Percentiles rank a stretch among this genome's conserved stretches.
phyloP scores from a whole-genome alignment of 2,113 vertebrate species.

The Puffinus mauretanicus region DNA sequence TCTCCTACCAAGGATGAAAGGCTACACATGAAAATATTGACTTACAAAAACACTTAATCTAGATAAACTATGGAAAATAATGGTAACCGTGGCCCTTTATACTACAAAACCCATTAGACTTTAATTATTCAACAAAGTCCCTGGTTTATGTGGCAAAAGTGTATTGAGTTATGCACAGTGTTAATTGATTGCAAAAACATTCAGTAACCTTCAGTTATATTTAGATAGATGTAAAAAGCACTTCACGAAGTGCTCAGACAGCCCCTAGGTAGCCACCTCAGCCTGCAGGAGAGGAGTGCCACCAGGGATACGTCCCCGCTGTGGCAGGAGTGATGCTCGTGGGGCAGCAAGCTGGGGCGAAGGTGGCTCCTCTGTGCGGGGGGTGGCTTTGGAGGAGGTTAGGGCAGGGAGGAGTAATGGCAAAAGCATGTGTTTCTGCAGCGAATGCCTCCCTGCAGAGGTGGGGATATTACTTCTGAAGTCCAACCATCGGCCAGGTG shows the following conservation, averaged over 20 bases:
- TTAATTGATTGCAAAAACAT: neutral
- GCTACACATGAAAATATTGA: neutral
- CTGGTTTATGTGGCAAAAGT: neutral
- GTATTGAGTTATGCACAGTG: constrained; percentile 2
- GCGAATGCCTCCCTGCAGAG: neutral
- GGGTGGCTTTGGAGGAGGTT: neutral
- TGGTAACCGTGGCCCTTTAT: neutral
- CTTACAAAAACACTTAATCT: neutral
- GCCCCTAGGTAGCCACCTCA: neutral
- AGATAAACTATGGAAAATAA: neutral
- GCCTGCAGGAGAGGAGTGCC: neutral
- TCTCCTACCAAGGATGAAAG: neutral
- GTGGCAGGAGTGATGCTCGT: neutral
- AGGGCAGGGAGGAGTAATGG: neutral
- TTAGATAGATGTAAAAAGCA: neutral
- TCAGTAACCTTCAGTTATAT: neutral
- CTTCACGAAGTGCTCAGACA: neutral
- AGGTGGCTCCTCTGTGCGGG: neutral
- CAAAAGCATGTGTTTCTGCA: neutral
- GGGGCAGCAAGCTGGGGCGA: neutral
- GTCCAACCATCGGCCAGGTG: neutral
- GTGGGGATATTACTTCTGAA: neutral
- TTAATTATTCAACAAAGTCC: constrained; percentile 6
- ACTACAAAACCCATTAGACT: neutral
- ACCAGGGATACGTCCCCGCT: neutral